These are phyloP conservation scores for Philereme transversata DNA, from an alignment of 2,888 invertebrate species.

Conservation along the genomic window DNA sequence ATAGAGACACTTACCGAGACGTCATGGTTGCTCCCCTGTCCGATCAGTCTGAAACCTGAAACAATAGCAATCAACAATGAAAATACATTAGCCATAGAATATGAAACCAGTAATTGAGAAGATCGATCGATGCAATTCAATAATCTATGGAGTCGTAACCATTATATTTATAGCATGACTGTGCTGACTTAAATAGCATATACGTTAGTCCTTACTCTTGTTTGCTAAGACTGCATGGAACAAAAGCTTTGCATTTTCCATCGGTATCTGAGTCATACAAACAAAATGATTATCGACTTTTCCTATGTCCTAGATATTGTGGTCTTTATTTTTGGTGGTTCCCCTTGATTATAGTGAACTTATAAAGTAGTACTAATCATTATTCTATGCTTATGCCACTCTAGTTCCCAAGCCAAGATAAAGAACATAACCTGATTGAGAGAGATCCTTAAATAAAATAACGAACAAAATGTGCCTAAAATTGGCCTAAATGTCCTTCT, in stretches of 20 bases:
- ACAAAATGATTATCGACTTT: constrained; percentile 10
- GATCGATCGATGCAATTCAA: background rate
- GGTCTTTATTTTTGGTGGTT: too few species aligned
- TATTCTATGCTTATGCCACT: too few species aligned
- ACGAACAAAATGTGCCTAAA: too few species aligned
- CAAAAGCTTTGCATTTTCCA: constrained; percentile 10
- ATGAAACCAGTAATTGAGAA: background rate
- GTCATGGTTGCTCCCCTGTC: constrained; percentile 57
- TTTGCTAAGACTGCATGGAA: constrained; percentile 4
- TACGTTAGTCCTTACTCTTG: constrained; percentile 1
- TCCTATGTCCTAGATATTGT: too few species aligned
- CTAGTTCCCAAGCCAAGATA: too few species aligned
- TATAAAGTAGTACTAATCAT: too few species aligned
- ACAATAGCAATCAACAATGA: constrained; percentile 43
- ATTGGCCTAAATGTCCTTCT: too few species aligned
- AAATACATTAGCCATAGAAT: background rate
- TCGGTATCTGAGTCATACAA: constrained; percentile 12
- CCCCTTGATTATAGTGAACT: too few species aligned
- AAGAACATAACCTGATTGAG: too few species aligned
- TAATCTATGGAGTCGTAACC: background rate
- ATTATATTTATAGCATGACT: background rate
- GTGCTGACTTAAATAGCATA: constrained; percentile 8
- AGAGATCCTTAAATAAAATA: too few species aligned
- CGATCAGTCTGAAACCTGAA: constrained; percentile 55
- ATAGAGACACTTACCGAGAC: constrained; percentile 59